phyloP scores from a whole-genome alignment of 2,113 vertebrate genomes.

The Python bivittatus region DNA sequence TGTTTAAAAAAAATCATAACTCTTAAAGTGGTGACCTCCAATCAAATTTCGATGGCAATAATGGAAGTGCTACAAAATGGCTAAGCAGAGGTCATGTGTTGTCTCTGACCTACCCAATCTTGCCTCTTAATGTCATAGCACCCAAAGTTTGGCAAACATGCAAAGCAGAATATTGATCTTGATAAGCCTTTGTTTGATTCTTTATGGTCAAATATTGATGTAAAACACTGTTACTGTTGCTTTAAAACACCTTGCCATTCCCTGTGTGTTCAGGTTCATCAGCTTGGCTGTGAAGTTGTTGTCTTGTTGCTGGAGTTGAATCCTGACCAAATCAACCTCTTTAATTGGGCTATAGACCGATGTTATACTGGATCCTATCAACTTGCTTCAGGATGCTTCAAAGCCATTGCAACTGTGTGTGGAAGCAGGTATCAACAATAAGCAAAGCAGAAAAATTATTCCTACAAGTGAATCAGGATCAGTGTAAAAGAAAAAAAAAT shows the following conservation, averaged over 20 bases:
- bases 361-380: conserved; percentile 98
- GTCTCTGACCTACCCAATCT: background rate
- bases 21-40: background rate
- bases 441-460: background rate
- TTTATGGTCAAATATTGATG: background rate
- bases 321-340: conserved; percentile 96
- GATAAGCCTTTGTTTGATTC: background rate
- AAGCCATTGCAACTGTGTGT: conserved; percentile 96
- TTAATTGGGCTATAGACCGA: conserved; percentile 98
- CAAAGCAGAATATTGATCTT: background rate
- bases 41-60: background rate
- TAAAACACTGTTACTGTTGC: background rate
- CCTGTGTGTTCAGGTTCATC: conserved; percentile 84
- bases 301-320: conserved; percentile 94
- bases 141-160: background rate
- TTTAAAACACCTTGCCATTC: background rate
- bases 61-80: background rate
- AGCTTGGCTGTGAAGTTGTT: conserved; percentile 95
- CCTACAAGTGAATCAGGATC: background rate
- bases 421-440: conserved; percentile 86
- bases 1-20: background rate
- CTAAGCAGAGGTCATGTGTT: background rate
- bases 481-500: background rate
- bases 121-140: background rate
- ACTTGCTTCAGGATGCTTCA: conserved; percentile 96